These are phyloP conservation scores for Monopis laevigella DNA, from an alignment of 2,888 invertebrate genomes.

Conservation along the genomic window DNA sequence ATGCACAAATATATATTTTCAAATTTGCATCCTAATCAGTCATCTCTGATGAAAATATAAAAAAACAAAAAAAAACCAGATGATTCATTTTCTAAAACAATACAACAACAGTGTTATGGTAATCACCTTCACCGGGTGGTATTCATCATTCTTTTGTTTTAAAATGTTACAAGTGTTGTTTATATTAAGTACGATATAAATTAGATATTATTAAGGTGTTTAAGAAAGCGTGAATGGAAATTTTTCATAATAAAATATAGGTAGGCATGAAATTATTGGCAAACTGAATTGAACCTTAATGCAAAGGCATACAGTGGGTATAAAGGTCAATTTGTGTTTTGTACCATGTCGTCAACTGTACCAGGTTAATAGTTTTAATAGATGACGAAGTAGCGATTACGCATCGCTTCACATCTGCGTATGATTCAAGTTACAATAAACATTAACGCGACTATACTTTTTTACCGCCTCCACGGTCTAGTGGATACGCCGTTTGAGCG, in stretches of 20 bases:
- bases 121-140: conserved; percentile 5
- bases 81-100: conserved; percentile 9
- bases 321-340: no score
- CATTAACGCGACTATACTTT: no score
- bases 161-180: conserved; percentile 7
- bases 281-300: no score
- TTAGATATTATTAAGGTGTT: conserved; percentile 11
- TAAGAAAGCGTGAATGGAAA: conserved; percentile 11
- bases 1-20: not conserved
- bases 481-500: no score
- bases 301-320: no score
- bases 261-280: no score
- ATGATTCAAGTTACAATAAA: conserved; percentile 8
- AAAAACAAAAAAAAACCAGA: conserved; percentile 7
- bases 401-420: conserved; percentile 11
- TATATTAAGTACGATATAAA: conserved; percentile 7
- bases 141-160: conserved; percentile 8
- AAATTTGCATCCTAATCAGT: conserved; percentile 10
- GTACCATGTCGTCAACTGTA: no score
- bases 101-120: conserved; percentile 8
- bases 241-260: conserved; percentile 12
- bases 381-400: conserved; percentile 12
- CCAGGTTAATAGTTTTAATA: conserved; percentile 11
- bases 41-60: not conserved
- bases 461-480: no score